Base-by-base conservation (phyloP, 2,888 invertebrate genomes). In the Netelia fuscicornis region DNA sequence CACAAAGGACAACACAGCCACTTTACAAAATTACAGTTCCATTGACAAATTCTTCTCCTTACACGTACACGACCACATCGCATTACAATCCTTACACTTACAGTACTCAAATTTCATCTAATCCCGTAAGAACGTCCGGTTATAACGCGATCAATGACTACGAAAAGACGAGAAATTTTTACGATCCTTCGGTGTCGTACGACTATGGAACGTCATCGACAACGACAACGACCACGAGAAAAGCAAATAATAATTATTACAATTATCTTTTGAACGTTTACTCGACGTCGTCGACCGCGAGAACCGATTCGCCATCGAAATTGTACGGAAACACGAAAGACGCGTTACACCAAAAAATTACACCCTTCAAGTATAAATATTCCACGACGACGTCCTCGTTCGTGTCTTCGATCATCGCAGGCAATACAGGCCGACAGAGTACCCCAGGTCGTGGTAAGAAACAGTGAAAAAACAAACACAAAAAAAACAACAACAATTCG, bases 381-480 rank as follows among this genome's bases (percentile, higher is more conserved):
- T 88, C 91, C 83, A 80, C 89, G 84, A 83, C 86, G 56, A 80
- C 81, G 86, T 88, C 89, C 86, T 88, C 89, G 87, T 86, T 89
- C 84, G 89, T 91, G 83, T 87, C 91, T 81, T 88, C 91, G 87
- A 89, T 89, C 89, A 90, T 89, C 88, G 89, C 90, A 87, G 89
- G 90, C 87, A 90, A 89, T 84, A 90, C 91, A 88, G 88, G 89
- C 87, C 89, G 88, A 87, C 90, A 89, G 81, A 90, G 87, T 90
- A 89, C 90, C 60, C 54, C 80, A 88, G 92, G 91, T 89, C 91
- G 91, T 89, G 93, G 94, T 93, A 94, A 93, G 93, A 91, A 88
- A 89, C 88, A 37, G 37, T 54, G 6, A 64, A 74, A 11, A 20
- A 70, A 72, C 54, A 23, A 65, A 71, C 72, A 58, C 30, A 71